A percentile compares a stretch with the other conserved stretches of the same genome.
phyloP scores from a whole-genome alignment of 2,888 invertebrate genomes.

The Oligia strigilis region DNA sequence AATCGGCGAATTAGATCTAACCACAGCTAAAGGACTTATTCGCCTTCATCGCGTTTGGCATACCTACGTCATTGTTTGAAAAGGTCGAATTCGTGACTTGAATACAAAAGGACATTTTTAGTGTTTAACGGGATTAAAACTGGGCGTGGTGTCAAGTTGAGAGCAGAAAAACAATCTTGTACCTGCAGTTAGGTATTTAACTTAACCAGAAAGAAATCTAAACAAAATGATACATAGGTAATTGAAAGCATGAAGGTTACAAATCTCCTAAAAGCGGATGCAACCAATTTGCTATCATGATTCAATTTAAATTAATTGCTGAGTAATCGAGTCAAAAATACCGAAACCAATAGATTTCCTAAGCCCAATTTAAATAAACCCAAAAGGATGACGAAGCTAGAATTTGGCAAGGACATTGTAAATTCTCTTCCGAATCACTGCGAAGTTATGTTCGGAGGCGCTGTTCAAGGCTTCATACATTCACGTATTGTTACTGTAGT shows the following conservation, averaged over 20 bases:
- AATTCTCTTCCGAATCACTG: slow-evolving; percentile 54
- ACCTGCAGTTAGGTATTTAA: slow-evolving; percentile 4
- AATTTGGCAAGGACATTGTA: slow-evolving; percentile 53
- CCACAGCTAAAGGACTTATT: slow-evolving; percentile 44
- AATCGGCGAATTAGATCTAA: slow-evolving; percentile 37
- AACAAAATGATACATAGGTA: slow-evolving; percentile 20
- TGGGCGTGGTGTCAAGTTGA: slow-evolving; percentile 22
- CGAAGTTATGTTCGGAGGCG: slow-evolving; percentile 54
- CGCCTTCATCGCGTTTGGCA: slow-evolving; percentile 34
- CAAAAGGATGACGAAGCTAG: slow-evolving; percentile 49
- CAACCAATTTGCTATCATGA: slow-evolving; percentile 26
- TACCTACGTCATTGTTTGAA: slow-evolving; percentile 45
- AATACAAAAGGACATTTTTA: slow-evolving; percentile 56
- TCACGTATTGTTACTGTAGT: slow-evolving; percentile 53
- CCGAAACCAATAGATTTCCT: slow-evolving; percentile 41
- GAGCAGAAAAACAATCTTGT: slow-evolving; percentile 14
- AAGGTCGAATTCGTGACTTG: slow-evolving; percentile 61
- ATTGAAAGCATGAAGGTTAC: slow-evolving; percentile 34
- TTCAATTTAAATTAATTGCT: slow-evolving; percentile 44
- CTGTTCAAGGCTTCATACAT: slow-evolving; percentile 55
- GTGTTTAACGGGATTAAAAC: slow-evolving; percentile 54
- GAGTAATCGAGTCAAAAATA: slow-evolving; percentile 39
- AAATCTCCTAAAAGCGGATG: slow-evolving; percentile 30
- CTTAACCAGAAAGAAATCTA: neutral
- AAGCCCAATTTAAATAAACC: slow-evolving; percentile 45